Percentiles rank a stretch among this genome's conserved stretches.
phyloP scores from a whole-genome alignment of 2,797 vertebrate genomes.

The Pangasius sanitwongsei region DNA sequence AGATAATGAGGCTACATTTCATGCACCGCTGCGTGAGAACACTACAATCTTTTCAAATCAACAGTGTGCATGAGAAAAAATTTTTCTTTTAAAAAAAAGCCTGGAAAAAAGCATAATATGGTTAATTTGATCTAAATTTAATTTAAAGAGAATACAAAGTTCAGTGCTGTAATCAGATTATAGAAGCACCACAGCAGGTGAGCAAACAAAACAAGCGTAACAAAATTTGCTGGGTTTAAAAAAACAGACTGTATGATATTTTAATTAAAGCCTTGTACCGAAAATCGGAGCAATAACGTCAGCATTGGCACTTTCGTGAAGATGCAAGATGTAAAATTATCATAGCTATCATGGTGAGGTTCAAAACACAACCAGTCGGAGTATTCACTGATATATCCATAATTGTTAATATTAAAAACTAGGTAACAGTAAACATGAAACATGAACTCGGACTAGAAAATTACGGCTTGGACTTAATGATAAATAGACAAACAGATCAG shows the following conservation, averaged over 20 bases:
- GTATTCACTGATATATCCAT: background rate
- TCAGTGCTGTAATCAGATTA: background rate
- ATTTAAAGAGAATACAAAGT: background rate
- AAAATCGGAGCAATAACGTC: background rate
- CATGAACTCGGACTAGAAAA: background rate
- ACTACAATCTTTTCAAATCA: background rate
- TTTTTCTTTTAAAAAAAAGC: background rate
- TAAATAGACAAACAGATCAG: background rate
- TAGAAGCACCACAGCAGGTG: background rate
- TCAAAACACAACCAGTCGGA: too few species aligned
- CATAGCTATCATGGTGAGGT: background rate
- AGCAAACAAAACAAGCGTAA: background rate
- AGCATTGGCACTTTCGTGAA: too few species aligned
- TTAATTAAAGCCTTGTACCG: background rate
- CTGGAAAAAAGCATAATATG: background rate
- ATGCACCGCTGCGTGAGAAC: background rate
- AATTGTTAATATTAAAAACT: too few species aligned
- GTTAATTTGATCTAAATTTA: background rate
- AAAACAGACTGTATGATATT: background rate
- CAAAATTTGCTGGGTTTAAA: background rate
- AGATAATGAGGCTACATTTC: conserved; percentile 14
- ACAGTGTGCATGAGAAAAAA: too few species aligned
- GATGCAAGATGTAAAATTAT: background rate
- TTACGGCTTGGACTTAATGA: too few species aligned
- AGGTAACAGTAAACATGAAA: too few species aligned